Base-by-base conservation (phyloP, 1,140 invertebrate species). In the Tribolium madens region DNA sequence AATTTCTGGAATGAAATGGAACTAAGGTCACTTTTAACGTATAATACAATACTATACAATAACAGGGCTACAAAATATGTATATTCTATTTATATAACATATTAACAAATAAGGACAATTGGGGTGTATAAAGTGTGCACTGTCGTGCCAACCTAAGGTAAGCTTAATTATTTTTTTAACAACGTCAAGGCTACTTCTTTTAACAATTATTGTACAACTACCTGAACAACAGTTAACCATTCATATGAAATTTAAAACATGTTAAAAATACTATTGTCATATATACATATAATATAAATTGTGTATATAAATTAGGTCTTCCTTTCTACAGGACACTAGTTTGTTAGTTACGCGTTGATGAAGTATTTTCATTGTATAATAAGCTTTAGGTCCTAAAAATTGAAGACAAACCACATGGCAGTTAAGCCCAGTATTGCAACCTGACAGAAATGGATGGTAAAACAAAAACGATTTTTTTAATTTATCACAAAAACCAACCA, bases 181-280 rank as follows among this genome's bases (percentile, higher is more conserved):
- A 81, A 80, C 77, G 72, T 76, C 75, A 78, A 79, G 78, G 76
- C 81, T 82, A 82, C 78, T 48, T 77, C 52, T 18, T 69, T 75
- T 78, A 82, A 82, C 81, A 82, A 82, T 82, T 81, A 81, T 82
- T 82, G 78, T 80, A 80, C 80, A 80, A 78, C 80, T 78, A 81
- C 81, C 81, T 80, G 77, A 80, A 79, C 76, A 82, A 82, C 78
- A 79, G 64, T 75, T 82, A 73, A 78, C 79, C 76, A 79, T 79
- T 80, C 75, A 82, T 83, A 83, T 79, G 78, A 79, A 80, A 82
- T 78, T 77, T 76, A 80, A 78, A 83, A 78, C 74, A 78, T 79
- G 78, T 83, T 82, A 82, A 83, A 84, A 84, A 83, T 82, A 79
- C 83, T 84, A 84, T 83, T 83, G 83, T 83, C 83, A 78, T 81